Evolutionary conservation across 2,888 invertebrate species (phyloP).

Genomic region (Phengaris alcon): DNA sequence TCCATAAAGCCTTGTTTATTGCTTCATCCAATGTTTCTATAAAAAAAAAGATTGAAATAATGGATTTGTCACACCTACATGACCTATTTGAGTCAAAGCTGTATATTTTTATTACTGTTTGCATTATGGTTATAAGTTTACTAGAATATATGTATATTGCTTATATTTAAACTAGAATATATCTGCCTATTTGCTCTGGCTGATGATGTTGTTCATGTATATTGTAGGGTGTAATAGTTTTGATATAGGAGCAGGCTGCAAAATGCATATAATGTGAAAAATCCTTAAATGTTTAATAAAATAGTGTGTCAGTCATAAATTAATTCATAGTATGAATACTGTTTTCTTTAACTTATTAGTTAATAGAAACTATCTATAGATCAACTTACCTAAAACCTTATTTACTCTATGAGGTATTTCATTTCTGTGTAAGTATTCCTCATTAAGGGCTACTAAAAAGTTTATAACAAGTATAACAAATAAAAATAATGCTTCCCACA

Average conservation of each 20-base stretch:
- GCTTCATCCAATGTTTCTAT: slow-evolving; percentile 73
- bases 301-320: neutral
- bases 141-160: too few relatives aligned
- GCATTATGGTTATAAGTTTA: too few relatives aligned
- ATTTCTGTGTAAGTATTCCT: slow-evolving; percentile 69
- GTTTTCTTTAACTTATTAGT: too few relatives aligned
- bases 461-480: slow-evolving; percentile 66
- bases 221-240: too few relatives aligned
- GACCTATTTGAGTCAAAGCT: neutral
- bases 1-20: slow-evolving; percentile 82
- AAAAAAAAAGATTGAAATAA: slow-evolving; percentile 11
- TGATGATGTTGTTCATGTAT: too few relatives aligned
- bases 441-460: slow-evolving; percentile 68
- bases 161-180: too few relatives aligned
- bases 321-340: too few relatives aligned
- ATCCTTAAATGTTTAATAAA: neutral
- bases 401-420: slow-evolving; percentile 78
- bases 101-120: too few relatives aligned
- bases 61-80: neutral
- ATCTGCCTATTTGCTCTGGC: too few relatives aligned
- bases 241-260: too few relatives aligned
- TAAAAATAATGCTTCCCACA: slow-evolving; percentile 69
- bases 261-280: too few relatives aligned
- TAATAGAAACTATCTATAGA: neutral
- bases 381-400: slow-evolving; percentile 67